These are phyloP conservation scores for Beaufortia kweichowensis DNA, from an alignment of 2,113 vertebrate genomes.

Conservation along the genomic window DNA sequence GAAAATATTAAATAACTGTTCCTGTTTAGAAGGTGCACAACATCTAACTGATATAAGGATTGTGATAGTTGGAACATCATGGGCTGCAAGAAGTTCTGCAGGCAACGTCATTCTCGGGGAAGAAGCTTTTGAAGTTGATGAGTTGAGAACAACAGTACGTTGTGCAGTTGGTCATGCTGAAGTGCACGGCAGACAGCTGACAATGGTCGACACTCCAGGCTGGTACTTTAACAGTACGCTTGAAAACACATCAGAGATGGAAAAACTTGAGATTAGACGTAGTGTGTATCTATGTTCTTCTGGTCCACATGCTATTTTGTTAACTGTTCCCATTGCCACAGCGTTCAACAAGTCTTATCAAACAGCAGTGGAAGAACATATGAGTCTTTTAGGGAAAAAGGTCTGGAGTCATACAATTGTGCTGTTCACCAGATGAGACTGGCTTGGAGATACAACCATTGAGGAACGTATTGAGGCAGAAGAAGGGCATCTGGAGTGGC, in stretches of 20 bases:
- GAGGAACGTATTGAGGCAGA: slow-evolving; percentile 33
- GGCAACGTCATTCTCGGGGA: slow-evolving; percentile 47
- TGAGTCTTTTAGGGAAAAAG: slow-evolving; percentile 32
- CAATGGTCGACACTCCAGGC: slow-evolving; percentile 46
- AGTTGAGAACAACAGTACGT: slow-evolving; percentile 2
- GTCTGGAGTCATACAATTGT: slow-evolving; percentile 38
- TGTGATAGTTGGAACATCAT: slow-evolving; percentile 28
- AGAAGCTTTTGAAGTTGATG: slow-evolving; percentile 24
- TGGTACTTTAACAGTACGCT: neutral
- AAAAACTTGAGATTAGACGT: slow-evolving; percentile 37
- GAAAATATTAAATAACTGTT: neutral
- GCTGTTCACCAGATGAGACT: slow-evolving; percentile 39
- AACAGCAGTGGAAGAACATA: slow-evolving; percentile 31
- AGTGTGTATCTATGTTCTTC: slow-evolving; percentile 35
- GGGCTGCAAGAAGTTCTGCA: slow-evolving; percentile 34
- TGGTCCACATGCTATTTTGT: slow-evolving; percentile 41
- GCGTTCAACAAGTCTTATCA: neutral
- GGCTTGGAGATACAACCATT: slow-evolving; percentile 41
- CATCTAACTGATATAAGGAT: slow-evolving; percentile 12
- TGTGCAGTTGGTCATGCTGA: neutral
- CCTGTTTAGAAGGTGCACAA: neutral
- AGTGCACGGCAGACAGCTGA: neutral
- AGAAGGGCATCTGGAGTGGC: slow-evolving; percentile 30
- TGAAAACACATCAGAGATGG: neutral
- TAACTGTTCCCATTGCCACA: slow-evolving; percentile 12